phyloP scores from a whole-genome alignment of 2,113 vertebrate genomes.

The Coreoperca whiteheadi region DNA sequence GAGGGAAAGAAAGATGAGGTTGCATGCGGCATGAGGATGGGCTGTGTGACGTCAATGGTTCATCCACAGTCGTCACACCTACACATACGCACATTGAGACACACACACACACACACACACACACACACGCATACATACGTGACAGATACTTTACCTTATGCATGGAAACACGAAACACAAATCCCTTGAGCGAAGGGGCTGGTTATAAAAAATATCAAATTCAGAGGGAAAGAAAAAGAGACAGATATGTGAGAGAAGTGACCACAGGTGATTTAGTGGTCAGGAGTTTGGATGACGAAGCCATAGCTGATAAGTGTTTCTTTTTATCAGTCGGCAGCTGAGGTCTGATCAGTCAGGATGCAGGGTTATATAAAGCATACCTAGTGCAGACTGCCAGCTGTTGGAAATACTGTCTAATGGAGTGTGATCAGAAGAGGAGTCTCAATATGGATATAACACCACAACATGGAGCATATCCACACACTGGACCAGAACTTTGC shows the following conservation, averaged over 20 bases:
- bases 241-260: background rate
- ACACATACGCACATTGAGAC: background rate
- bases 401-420: conserved; percentile 12
- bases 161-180: background rate
- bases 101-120: background rate
- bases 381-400: conserved; percentile 16
- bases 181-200: background rate
- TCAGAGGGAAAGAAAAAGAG: background rate
- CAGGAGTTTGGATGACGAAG: background rate
- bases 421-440: conserved; percentile 23
- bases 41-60: conserved; percentile 1
- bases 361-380: background rate
- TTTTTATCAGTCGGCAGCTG: conserved; percentile 8
- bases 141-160: background rate
- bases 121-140: background rate
- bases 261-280: background rate
- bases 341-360: background rate
- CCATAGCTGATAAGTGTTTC: background rate
- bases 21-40: background rate
- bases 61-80: conserved; percentile 7
- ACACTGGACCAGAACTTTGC: background rate
- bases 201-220: background rate
- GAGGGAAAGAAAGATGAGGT: background rate
- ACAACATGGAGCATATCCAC: background rate
- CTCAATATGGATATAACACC: conserved; percentile 16